phyloP scores from a whole-genome alignment of 2,113 vertebrate species.

The Anas platyrhynchos region DNA sequence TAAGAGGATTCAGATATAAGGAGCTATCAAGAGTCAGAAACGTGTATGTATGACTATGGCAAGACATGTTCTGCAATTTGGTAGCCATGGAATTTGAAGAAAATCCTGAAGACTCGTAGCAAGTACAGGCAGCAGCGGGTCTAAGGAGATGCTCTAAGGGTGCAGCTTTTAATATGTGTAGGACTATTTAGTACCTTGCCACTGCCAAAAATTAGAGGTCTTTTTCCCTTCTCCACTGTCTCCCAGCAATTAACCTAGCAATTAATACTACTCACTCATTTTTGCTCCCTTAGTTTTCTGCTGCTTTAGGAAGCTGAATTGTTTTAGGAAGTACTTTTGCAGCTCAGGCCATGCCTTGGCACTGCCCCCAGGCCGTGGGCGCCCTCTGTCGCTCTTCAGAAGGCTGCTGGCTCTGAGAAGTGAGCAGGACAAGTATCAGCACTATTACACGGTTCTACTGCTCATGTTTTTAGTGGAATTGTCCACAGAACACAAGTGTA shows the following conservation, averaged over 20 bases:
- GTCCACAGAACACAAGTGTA: background rate
- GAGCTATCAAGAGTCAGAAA: background rate
- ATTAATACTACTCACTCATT: fast-evolving
- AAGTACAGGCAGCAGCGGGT: background rate
- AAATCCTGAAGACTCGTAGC: background rate
- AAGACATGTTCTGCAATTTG: background rate
- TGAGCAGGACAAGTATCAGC: background rate
- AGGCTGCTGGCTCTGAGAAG: background rate
- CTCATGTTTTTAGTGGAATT: background rate
- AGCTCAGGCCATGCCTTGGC: background rate
- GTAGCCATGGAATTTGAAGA: background rate
- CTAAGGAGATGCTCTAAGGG: background rate
- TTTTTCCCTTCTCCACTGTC: background rate
- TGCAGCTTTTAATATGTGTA: background rate
- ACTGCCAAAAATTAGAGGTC: background rate
- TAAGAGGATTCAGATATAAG: background rate
- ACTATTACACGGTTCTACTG: background rate
- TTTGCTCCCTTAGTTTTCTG: background rate
- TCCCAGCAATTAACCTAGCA: background rate
- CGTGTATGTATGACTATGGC: background rate
- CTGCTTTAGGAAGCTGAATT: background rate
- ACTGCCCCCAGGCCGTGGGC: background rate
- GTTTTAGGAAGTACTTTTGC: background rate
- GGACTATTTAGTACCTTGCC: background rate
- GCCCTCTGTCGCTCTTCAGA: background rate